These are phyloP conservation scores for Pampusana beccarii DNA, from an alignment of 2,113 vertebrate species.

Conservation along the genomic window DNA sequence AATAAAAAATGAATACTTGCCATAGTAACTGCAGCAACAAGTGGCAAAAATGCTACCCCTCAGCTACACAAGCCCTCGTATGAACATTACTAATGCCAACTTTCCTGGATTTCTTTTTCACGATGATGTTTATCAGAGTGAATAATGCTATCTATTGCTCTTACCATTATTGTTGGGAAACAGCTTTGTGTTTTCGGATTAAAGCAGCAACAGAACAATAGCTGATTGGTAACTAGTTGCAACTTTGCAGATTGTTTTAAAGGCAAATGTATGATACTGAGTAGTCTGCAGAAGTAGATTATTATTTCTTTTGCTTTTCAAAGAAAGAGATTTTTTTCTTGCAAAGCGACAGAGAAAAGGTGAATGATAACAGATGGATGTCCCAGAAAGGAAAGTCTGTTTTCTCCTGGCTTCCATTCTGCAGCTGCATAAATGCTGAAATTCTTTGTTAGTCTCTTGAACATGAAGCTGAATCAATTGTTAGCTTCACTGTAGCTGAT, in stretches of 20 bases:
- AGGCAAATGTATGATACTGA: background rate
- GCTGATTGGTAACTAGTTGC: background rate
- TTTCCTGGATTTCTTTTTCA: constrained; percentile 2
- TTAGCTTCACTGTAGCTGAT: background rate
- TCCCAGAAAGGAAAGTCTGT: constrained; percentile 17
- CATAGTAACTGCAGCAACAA: constrained; percentile 55
- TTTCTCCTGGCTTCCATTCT: constrained; percentile 21
- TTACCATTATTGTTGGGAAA: background rate
- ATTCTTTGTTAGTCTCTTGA: constrained; percentile 51
- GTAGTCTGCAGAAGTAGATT: background rate
- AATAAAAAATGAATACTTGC: constrained; percentile 56
- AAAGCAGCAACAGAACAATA: background rate
- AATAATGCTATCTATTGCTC: background rate
- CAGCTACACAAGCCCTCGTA: background rate
- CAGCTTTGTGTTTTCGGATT: background rate
- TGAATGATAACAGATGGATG: background rate
- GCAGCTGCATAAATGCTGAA: constrained; percentile 42
- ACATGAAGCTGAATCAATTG: constrained; percentile 23
- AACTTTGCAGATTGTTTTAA: background rate
- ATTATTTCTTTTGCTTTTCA: constrained; percentile 14
- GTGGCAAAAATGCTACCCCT: background rate
- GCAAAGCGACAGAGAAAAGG: background rate
- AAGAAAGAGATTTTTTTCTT: background rate
- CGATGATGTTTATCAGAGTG: background rate
- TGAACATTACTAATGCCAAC: background rate